Evolutionary conservation across 2,797 vertebrate species (phyloP), one percentile per base, ranked within the genome.

Genomic region (Pipistrellus pipistrellus): DNA sequence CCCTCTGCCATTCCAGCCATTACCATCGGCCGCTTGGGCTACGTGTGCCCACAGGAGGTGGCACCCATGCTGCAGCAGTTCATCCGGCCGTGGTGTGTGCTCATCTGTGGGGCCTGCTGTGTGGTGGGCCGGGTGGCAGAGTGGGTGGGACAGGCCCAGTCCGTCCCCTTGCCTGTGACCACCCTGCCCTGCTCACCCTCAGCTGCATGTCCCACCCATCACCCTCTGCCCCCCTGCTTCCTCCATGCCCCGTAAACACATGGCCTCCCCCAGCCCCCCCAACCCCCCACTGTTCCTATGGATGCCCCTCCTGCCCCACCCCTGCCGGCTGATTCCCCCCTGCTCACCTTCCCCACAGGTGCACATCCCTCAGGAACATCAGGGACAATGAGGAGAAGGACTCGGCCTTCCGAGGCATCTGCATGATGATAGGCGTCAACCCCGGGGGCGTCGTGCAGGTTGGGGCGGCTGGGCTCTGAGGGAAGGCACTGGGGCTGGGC

Each of bases 361-460:
- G 99, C 97, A 99, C 99, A 0, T 99, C 99, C 0, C 97, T 99
- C 85, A 98, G 99, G 92, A 99, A 99, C 97, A 99, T 99, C 97
- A 97, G 99, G 53, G 99, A 99, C 98, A 99, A 99, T 0, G 99
- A 99, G 91, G 99, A 99, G 97, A 99, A 99, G 97, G 99, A 99
- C 96, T 99, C 99, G 0, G 99, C 99, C 46, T 99, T 99, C 98
- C 98, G 99, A 0, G 99, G 99, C 81, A 99, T 99, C 97, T 99
- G 99, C 87, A 99, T 99, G 98, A 99, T 99, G 99, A 99, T 99
- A 6, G 99, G 99, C 3, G 99, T 99, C 90, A 99, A 99, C 95
- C 99, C 99, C 0, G 99, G 99, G 4, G 99, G 99, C 0, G 99
- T 99, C 0, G 99, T 99, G 91, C 99, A 99, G 99, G 99, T 99